Conservation (phyloP, 2,113 vertebrate species). For the Thamnophis sirtalis region DNA sequence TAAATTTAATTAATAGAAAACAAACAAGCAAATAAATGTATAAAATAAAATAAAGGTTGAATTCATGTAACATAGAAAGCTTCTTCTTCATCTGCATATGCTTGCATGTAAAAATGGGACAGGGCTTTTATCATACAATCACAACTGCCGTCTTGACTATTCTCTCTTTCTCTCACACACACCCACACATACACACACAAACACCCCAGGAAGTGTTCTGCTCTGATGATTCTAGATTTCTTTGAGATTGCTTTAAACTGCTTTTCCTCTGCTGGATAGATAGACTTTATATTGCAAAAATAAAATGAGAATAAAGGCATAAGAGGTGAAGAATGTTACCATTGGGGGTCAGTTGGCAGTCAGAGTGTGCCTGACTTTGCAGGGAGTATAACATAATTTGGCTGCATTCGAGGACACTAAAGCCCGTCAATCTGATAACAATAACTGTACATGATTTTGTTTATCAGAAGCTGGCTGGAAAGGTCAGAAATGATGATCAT, state of each 20-base stretch:
- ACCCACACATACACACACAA: not conserved
- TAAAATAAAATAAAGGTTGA: no score
- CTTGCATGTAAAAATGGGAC: not conserved
- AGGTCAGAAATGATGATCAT: not conserved
- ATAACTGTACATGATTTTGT: not conserved
- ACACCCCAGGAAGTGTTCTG: not conserved
- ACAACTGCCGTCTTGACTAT: not conserved
- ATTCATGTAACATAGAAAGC: not conserved
- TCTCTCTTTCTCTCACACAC: not conserved
- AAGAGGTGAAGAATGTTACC: no score
- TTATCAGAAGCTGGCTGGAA: not conserved
- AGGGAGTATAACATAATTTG: not conserved
- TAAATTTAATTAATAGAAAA: no score
- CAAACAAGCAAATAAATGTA: no score
- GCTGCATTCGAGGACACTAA: not conserved
- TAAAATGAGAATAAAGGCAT: no score
- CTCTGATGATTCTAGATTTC: not conserved
- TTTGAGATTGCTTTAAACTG: not conserved
- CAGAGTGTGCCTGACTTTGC: not conserved
- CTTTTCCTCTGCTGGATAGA: not conserved
- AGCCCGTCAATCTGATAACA: not conserved
- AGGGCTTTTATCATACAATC: not conserved
- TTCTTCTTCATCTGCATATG: not conserved
- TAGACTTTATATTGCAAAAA: no score
- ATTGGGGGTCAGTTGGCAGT: not conserved